phyloP scores from a whole-genome alignment of 2,797 vertebrate genomes.

The Cirrhinus molitorella region DNA sequence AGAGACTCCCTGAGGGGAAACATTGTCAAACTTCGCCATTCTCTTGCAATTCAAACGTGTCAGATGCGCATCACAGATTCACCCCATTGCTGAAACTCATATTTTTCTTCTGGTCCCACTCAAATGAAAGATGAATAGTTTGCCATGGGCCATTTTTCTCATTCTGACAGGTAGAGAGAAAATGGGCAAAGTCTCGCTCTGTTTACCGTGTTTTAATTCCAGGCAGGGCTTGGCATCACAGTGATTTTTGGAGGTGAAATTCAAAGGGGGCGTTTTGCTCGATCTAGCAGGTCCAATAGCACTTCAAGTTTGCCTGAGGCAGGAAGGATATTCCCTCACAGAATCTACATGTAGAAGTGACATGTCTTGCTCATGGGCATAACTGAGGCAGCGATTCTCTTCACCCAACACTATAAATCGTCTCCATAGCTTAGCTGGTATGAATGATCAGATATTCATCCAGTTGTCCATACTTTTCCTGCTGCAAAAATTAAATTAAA shows the following conservation, averaged over 20 bases:
- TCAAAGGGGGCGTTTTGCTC: conserved; percentile 27
- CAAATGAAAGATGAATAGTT: conserved; percentile 37
- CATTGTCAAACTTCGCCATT: conserved; percentile 71
- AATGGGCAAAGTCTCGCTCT: conserved; percentile 43
- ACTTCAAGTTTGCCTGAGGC: conserved; percentile 45
- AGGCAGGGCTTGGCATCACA: conserved; percentile 37
- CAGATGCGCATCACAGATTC: conserved; percentile 79
- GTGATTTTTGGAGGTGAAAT: conserved; percentile 48
- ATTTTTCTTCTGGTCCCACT: conserved; percentile 45
- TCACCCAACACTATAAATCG: background rate
- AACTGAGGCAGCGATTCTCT: background rate
- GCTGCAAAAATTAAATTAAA: background rate
- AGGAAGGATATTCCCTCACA: conserved; percentile 28
- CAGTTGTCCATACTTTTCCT: background rate
- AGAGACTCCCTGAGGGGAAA: conserved; percentile 79
- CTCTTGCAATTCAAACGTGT: conserved; percentile 81
- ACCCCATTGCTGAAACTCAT: conserved; percentile 60
- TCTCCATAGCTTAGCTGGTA: background rate
- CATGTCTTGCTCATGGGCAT: conserved; percentile 29
- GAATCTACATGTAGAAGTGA: conserved; percentile 44
- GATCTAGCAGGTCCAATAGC: conserved; percentile 38
- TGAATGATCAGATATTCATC: conserved; percentile 12
- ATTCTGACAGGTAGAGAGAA: conserved; percentile 45
- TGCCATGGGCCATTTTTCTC: conserved; percentile 51
- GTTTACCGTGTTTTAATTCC: conserved; percentile 51